Evolutionary conservation across 2,113 vertebrate species (phyloP), one percentile per base, ranked within the genome.

Genomic region (Oxyruncus cristatus): DNA sequence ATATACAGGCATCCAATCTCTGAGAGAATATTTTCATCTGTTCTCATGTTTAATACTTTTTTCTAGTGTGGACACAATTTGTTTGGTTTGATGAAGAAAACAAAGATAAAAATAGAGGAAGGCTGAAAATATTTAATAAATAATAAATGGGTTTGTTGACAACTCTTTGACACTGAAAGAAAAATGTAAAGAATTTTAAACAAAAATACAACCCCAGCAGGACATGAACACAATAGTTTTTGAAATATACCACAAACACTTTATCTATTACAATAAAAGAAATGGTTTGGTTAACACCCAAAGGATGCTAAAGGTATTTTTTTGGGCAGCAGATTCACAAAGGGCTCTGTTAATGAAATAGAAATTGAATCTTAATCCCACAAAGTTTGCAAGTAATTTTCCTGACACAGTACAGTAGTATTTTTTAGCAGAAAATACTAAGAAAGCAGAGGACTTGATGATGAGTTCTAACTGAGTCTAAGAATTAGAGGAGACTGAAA

Each of bases 101-200:
- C 27, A 76, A 80, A 73, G 35, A 76, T n/a, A 66, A 86, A 91
- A 90, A 14, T 23, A 92, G 47, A 63, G 21, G 33, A 82, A 59
- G 47, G 28, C 52, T 75, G 77, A 75, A 92, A 90, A 66, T 68
- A 7, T 85, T 92, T 85, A 88, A 67, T 96, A 90, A 85, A 92
- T 90, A 63, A 93, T 82, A 68, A 88, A 39, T 59, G 13, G 10
- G 30, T 67, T 22, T 58, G 70, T 50, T 94, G 91, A 67, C 91
- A 93, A 41, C n/a, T 19, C 21, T 93, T 63, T 86, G 89, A 91
- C 68, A 81, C n/a, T 11, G n/a, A 72, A 37, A 86, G 23, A 72
- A 83, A 86, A 37, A 71, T 8, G 42, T 63, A 65, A 80, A 56
- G 27, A 86, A 56, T 70, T 87, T 89, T 70, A 87, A 66, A 87